These are phyloP conservation scores for Euglossa dilemma DNA, from an alignment of 1,140 invertebrate species.

Conservation along the genomic window DNA sequence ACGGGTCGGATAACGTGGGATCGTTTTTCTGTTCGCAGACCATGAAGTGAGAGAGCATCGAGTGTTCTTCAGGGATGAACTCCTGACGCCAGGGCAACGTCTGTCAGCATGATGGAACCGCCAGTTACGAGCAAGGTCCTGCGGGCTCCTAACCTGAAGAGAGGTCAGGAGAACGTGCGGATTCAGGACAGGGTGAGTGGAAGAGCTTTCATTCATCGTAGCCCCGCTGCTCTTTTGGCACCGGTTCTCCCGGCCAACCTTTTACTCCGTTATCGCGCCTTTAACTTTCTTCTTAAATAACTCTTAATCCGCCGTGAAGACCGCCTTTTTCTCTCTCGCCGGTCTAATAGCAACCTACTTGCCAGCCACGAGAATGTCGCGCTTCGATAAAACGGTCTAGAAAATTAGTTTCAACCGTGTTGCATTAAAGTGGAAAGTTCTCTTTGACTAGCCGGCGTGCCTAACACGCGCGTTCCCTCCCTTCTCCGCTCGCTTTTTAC, in stretches of 20 bases:
- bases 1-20: no score
- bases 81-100: constrained; percentile 69
- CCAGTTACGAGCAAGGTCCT: constrained; percentile 83
- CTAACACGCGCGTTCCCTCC: neutral
- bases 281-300: neutral
- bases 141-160: constrained; percentile 87
- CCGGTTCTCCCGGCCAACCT: neutral
- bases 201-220: neutral
- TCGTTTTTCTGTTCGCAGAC: constrained; percentile 58
- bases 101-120: constrained; percentile 75
- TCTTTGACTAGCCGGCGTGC: constrained; percentile 2
- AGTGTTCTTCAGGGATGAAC: constrained; percentile 66
- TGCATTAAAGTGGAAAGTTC: neutral
- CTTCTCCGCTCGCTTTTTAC: neutral
- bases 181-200: constrained; percentile 88
- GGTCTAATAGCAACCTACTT: no score
- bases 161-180: constrained; percentile 87
- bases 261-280: neutral
- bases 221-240: no score
- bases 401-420: neutral
- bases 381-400: neutral
- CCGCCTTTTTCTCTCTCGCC: neutral
- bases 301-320: neutral
- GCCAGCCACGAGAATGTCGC: neutral
- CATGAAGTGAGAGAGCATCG: constrained; percentile 64